Evolutionary conservation across 2,113 vertebrate genomes (phyloP), one percentile per base, ranked within the genome.

Genomic region (Seriola aureovittata): DNA sequence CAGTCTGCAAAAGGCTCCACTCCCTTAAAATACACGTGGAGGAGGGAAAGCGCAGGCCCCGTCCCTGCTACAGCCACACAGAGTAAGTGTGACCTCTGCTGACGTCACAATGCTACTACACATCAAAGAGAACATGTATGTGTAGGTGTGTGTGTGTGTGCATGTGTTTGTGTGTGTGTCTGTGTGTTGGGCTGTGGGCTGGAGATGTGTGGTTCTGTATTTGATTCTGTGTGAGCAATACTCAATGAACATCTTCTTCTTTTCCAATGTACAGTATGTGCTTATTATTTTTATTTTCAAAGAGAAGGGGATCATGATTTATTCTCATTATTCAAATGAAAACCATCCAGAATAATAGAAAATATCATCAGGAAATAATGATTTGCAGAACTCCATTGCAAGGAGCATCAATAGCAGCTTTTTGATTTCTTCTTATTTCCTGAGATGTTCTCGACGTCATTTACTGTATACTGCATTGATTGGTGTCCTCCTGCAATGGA

Each of bases 11-110:
- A 88, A 3, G 97, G 97, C 6, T 93, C 95, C 58, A 58, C 88
- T 3, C 96, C 97, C 3, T 86, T 98, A 4, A 80, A 71, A 29
- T 97, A 97, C 81, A 89, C 83, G 1, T 98, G 97, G 97, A 93
- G 77, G 80, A 97, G 95, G 85, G 90, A 95, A 42, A 88, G 88
- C 0, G 91, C 85, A 6, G 85, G 68, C 2, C 66, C 75, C 4
- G 40, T 91, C 16, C 91, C 92, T 64, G 19, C 83, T 65, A 50
- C 73, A n/a, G 83, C 82, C 76, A 81, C 73, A 60, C 93, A 95
- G 92, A 77, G 95, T 95, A 93, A 96, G 95, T 91, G 40, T 87
- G 91, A 91, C 92, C 90, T 91, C 93, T 94, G 63, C 90, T 91
- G 93, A 90, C 17, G 48, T 78, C 75, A 80, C 1, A 0, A 32